Percentiles rank a stretch among this genome's conserved stretches.
Evolutionary conservation across 2,113 vertebrate genomes (phyloP).

Genomic region (Sialia sialis): DNA sequence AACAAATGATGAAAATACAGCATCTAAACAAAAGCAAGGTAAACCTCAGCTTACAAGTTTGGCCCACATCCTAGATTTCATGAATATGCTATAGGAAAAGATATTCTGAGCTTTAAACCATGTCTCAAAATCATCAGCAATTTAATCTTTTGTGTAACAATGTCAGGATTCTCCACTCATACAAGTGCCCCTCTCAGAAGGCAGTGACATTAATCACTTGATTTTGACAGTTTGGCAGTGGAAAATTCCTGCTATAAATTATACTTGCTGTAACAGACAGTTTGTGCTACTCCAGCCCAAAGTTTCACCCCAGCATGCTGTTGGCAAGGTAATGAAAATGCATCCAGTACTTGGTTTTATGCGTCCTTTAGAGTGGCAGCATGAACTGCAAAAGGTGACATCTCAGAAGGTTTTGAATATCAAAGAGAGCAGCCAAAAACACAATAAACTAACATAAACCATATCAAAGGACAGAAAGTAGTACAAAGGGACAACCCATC

Average conservation of each 20-base stretch:
- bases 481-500: background rate
- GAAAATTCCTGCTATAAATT: background rate
- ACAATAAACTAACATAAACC: background rate
- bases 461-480: background rate
- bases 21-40: background rate
- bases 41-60: background rate
- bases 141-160: background rate
- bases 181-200: background rate
- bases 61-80: background rate
- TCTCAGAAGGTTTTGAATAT: background rate
- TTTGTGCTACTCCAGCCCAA: background rate
- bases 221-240: background rate
- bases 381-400: background rate
- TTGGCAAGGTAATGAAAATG: background rate
- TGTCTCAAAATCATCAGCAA: background rate
- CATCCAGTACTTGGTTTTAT: background rate
- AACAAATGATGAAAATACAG: background rate
- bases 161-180: rapidly evolving
- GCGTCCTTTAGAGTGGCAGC: background rate
- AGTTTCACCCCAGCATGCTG: background rate
- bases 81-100: background rate
- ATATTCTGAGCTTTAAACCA: background rate
- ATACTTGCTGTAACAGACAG: background rate
- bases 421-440: background rate
- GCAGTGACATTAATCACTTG: background rate